Evolutionary conservation across 2,888 invertebrate genomes (phyloP).

Genomic region (Nomada goodeniana): DNA sequence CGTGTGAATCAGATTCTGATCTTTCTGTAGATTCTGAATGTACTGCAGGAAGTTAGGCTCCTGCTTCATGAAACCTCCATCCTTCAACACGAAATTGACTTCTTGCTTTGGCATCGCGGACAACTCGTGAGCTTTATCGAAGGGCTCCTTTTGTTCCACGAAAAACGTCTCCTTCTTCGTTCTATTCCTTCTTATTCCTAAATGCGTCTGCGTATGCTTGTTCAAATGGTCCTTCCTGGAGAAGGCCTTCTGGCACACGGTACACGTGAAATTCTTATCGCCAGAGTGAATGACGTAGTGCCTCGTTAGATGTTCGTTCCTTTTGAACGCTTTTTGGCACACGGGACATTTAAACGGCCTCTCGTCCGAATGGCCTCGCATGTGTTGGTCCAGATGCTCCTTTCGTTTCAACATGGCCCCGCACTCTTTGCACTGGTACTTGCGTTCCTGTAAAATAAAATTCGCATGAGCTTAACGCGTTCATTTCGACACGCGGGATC

Average conservation of each 20-base stretch:
- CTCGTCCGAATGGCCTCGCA: slow-evolving; percentile 85
- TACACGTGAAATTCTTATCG: slow-evolving; percentile 85
- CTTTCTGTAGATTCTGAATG: slow-evolving; percentile 81
- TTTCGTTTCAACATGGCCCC: slow-evolving; percentile 85
- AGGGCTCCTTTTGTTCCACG: slow-evolving; percentile 72
- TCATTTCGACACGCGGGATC: background rate
- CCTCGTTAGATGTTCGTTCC: slow-evolving; percentile 86
- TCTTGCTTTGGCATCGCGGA: slow-evolving; percentile 74
- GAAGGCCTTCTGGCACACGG: slow-evolving; percentile 85
- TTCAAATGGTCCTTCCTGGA: slow-evolving; percentile 85
- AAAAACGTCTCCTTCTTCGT: slow-evolving; percentile 76
- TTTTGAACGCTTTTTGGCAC: slow-evolving; percentile 84
- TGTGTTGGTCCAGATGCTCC: slow-evolving; percentile 85
- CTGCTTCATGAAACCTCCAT: slow-evolving; percentile 75
- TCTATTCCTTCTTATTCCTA: slow-evolving; percentile 79
- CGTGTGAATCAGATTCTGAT: slow-evolving; percentile 79
- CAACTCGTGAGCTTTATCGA: slow-evolving; percentile 69
- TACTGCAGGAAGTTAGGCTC: slow-evolving; percentile 76
- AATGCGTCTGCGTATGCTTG: slow-evolving; percentile 85
- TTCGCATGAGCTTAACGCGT: background rate
- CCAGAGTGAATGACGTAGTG: slow-evolving; percentile 86
- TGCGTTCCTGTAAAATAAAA: slow-evolving; percentile 80
- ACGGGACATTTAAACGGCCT: slow-evolving; percentile 84
- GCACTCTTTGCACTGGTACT: slow-evolving; percentile 85
- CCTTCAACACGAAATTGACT: slow-evolving; percentile 75